Evolutionary conservation across 2,797 vertebrate genomes (phyloP).

Genomic region (Brotula barbata): DNA sequence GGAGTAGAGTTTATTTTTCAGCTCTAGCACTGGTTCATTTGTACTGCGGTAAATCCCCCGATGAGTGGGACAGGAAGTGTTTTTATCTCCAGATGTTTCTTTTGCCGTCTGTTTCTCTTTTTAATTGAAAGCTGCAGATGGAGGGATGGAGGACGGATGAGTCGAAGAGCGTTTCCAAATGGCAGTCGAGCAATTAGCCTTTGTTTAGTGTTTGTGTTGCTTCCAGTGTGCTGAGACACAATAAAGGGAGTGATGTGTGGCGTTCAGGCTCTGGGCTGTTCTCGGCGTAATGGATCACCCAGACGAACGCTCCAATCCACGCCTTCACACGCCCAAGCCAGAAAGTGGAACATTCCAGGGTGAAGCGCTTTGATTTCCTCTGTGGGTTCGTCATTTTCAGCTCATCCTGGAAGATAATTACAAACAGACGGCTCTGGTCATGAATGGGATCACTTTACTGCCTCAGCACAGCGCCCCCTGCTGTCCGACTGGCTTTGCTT

Average conservation of each 20-base stretch:
- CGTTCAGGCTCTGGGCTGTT: neutral
- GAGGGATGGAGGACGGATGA: slow-evolving; percentile 39
- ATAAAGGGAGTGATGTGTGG: slow-evolving; percentile 20
- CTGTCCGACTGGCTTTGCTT: slow-evolving; percentile 6
- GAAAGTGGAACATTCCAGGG: slow-evolving; percentile 33
- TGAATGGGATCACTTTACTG: slow-evolving; percentile 17
- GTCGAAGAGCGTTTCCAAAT: slow-evolving; percentile 45
- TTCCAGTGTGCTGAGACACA: slow-evolving; percentile 46
- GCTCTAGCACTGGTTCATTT: no score
- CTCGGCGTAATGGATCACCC: slow-evolving; percentile 38
- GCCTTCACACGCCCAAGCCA: slow-evolving; percentile 37
- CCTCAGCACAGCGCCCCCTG: slow-evolving; percentile 26
- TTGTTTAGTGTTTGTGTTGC: slow-evolving; percentile 33
- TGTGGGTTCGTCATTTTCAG: slow-evolving; percentile 38
- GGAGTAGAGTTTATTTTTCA: no score
- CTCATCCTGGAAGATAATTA: slow-evolving; percentile 49
- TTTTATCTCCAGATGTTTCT: slow-evolving; percentile 30
- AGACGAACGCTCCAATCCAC: slow-evolving; percentile 33
- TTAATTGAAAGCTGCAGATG: slow-evolving; percentile 54
- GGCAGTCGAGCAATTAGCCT: slow-evolving; percentile 42
- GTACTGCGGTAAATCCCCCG: no score
- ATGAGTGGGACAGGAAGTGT: neutral
- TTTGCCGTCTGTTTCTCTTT: slow-evolving; percentile 16
- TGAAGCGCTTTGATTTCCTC: slow-evolving; percentile 54
- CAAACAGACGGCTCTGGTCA: slow-evolving; percentile 32